phyloP scores from a whole-genome alignment of 2,888 invertebrate species.

The Athripsodes cinereus region DNA sequence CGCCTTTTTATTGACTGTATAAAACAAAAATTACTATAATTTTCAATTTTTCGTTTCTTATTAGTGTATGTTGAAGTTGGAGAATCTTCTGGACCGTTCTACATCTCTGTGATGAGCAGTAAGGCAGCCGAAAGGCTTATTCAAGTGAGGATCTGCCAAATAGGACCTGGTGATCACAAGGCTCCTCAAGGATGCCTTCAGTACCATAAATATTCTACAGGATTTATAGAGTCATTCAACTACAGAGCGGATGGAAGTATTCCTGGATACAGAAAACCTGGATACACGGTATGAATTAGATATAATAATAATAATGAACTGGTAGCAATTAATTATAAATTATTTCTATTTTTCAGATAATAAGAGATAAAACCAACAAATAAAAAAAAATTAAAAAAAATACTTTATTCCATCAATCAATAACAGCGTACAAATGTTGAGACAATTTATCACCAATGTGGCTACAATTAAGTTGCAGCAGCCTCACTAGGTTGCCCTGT shows the following conservation, averaged over 20 bases:
- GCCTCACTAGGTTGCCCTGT: too few species aligned
- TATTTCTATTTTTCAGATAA: too few species aligned
- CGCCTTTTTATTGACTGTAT: too few species aligned
- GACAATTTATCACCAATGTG: too few species aligned
- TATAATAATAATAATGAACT: too few species aligned
- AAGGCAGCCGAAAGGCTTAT: conserved; percentile 52
- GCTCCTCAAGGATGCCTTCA: conserved; percentile 61
- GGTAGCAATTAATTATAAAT: too few species aligned
- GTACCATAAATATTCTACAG: conserved; percentile 54
- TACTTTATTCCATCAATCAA: too few species aligned
- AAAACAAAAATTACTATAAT: too few species aligned
- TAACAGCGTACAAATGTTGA: too few species aligned
- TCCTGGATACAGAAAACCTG: conserved; percentile 48
- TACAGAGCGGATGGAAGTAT: conserved; percentile 55
- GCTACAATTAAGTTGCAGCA: too few species aligned
- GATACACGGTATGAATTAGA: conserved; percentile 52
- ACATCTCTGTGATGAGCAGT: conserved; percentile 57
- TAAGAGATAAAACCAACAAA: too few species aligned
- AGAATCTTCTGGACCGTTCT: conserved; percentile 55
- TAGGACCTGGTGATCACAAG: conserved; percentile 26
- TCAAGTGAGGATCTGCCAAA: conserved; percentile 51
- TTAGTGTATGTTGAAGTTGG: conserved; percentile 69
- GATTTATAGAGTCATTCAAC: conserved; percentile 64
- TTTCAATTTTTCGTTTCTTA: conserved; percentile 30
- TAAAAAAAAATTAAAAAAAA: too few species aligned